Conservation (phyloP, 2,113 vertebrate species). For the Penelope pileata region DNA sequence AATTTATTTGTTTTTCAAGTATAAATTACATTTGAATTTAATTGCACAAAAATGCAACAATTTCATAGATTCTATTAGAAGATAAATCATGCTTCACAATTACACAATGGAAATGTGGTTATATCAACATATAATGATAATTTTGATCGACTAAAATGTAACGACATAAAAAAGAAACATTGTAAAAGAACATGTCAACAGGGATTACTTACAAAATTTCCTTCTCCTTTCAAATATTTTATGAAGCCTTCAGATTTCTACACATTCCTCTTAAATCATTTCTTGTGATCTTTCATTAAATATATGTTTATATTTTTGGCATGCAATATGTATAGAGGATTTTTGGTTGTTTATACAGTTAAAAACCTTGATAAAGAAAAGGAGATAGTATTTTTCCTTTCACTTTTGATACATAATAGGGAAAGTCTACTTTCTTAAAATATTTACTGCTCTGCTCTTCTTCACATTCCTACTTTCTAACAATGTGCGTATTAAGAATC, state of each 20-base stretch:
- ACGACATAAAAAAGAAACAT: background rate
- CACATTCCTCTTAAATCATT: background rate
- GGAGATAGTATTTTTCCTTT: background rate
- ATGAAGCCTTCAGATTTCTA: background rate
- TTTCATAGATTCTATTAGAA: background rate
- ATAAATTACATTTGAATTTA: background rate
- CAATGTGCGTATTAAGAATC: background rate
- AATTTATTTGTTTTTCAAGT: background rate
- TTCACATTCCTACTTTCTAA: background rate
- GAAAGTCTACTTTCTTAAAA: background rate
- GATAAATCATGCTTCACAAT: background rate
- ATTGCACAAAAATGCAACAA: background rate
- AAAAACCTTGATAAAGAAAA: background rate
- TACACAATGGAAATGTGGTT: background rate
- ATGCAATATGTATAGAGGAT: rapidly evolving
- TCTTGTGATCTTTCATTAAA: background rate
- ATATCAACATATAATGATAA: background rate
- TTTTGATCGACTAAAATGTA: background rate
- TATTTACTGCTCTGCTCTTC: background rate
- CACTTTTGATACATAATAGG: background rate
- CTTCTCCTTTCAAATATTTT: background rate
- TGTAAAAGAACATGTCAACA: background rate
- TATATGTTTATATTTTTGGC: background rate
- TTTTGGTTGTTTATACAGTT: background rate
- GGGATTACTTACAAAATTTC: background rate